A percentile compares a stretch with the other conserved stretches of the same genome.
phyloP scores from a whole-genome alignment of 1,140 invertebrate genomes.

The Metopolophium dirhodum region DNA sequence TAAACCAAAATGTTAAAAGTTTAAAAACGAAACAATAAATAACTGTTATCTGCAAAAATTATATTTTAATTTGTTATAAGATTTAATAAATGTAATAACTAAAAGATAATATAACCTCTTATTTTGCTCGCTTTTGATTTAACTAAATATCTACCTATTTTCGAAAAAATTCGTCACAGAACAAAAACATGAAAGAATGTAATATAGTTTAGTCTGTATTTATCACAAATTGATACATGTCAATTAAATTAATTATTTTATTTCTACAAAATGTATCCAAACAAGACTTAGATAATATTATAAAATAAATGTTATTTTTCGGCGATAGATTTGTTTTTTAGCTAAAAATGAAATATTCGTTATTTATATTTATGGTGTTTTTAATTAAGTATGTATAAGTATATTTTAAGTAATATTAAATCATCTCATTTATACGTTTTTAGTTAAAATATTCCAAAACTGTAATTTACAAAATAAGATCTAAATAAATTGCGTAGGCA shows the following conservation, averaged over 20 bases:
- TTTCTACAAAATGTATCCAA: not conserved
- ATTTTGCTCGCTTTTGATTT: not conserved
- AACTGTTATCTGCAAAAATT: not conserved
- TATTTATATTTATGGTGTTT: not conserved
- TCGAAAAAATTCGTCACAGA: not conserved
- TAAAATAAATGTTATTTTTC: not conserved
- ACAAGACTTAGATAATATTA: not conserved
- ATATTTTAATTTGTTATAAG: not conserved
- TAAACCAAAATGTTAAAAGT: not conserved
- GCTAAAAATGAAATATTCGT: not conserved
- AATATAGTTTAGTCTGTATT: not conserved
- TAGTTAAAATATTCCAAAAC: not conserved
- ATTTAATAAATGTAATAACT: not conserved
- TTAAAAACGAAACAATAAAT: not conserved
- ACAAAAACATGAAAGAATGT: not conserved
- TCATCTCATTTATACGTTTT: not conserved
- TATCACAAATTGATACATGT: not conserved
- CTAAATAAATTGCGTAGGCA: not conserved
- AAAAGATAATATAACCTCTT: not conserved
- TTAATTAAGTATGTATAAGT: not conserved
- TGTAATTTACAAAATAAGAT: not conserved
- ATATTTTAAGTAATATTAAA: too few relatives aligned
- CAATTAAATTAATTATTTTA: not conserved
- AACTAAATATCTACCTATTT: not conserved
- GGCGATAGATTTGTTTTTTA: too few relatives aligned